Base-by-base conservation (phyloP, 2,888 invertebrate genomes). In the Hyposoter dolosus region DNA sequence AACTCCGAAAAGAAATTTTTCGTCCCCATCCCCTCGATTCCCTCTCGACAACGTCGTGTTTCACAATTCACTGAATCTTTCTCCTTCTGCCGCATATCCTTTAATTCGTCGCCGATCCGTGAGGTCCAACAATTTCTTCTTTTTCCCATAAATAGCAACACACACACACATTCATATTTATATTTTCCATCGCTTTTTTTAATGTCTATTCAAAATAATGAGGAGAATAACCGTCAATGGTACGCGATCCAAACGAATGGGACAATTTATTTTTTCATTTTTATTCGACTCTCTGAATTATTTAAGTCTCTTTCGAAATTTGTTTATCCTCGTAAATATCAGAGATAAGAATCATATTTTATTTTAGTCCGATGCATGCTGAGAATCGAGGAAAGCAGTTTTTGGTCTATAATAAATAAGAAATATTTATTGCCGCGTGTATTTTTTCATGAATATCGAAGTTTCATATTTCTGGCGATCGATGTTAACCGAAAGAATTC, bases 81-180 rank as follows among this genome's bases (percentile, higher is more conserved):
- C 69, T 82, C 65, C 32, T 35, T 68, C 32, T 72, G 32, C 65
- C 45, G 45, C 28, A 53, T n/a, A n/a, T 65, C 53, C 60, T 43
- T 32, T n/a, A 66, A 78, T 81, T 86, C 63, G 68, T 86, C 63
- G 63, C 23, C 77, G 77, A 84, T 68, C 80, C 69, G 69, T 65
- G 68, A 85, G 50, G 45, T 32, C 17, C 35, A 47, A 32, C 45
- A 79, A 65, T 32, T 65, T 47, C n/a, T 15, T 56, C 75, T n/a
- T 45, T 65, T 75, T 23, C 69, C 17, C 69, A 56, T 56, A 56
- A 56, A 56, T 56, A 56, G 15, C 60, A 28, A 23, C 0, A 12
- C 35, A 35, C 35, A 7, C 40, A 40, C 40, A 10, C 40, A 56
- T 23, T 60, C 56, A 60, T 23, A 60, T 60, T 60, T 10, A 40